Evolutionary conservation across 30 jellyfish, hydroid and myxozoan species (phyloP).

Genomic region (Aurelia sp.): DNA sequence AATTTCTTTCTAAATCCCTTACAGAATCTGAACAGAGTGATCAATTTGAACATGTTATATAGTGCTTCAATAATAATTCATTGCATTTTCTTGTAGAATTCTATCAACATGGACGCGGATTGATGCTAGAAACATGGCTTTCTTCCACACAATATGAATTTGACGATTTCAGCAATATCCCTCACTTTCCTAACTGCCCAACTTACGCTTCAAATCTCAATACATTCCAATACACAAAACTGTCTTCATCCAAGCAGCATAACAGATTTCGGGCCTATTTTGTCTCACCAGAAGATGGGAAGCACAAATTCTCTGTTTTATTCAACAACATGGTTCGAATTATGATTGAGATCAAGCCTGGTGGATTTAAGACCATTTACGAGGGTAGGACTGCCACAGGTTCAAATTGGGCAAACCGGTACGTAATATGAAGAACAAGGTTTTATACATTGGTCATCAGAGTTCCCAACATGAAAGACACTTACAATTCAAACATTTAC

Average conservation of each 20-base stretch:
- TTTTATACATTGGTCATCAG: no score
- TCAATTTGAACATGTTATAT: no score
- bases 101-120: slow-evolving; percentile 26
- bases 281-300: slow-evolving; percentile 34
- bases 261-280: slow-evolving; percentile 23
- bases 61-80: no score
- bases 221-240: background rate
- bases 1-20: no score
- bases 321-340: slow-evolving; percentile 2
- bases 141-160: background rate
- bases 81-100: slow-evolving; percentile 6
- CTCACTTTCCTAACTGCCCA: slow-evolving; percentile 40
- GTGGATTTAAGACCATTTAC: background rate
- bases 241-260: background rate
- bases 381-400: background rate
- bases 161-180: slow-evolving; percentile 14
- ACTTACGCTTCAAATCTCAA: slow-evolving; percentile 7
- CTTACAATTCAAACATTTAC: no score
- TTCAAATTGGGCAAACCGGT: slow-evolving; percentile 16
- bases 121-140: slow-evolving; percentile 18
- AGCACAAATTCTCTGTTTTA: slow-evolving; percentile 30
- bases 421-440: background rate
- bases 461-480: no score
- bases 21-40: no score
- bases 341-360: slow-evolving; percentile 25